phyloP scores from a whole-genome alignment of 1,140 invertebrate genomes.

The Achatina immaculata region DNA sequence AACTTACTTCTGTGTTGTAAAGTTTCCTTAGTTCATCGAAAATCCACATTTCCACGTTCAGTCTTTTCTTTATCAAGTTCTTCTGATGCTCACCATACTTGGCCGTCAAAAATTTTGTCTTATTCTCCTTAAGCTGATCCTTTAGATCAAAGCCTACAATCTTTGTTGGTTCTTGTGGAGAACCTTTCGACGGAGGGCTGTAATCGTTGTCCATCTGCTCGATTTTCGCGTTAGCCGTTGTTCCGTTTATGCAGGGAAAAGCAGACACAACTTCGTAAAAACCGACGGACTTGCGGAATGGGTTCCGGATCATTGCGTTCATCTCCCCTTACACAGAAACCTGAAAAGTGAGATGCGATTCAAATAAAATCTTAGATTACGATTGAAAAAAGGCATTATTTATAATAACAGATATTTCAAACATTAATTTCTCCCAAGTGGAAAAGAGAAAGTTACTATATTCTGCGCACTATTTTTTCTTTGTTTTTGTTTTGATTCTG shows the following conservation, averaged over 20 bases:
- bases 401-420: too few species aligned
- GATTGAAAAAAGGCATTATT: too few species aligned
- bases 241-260: background rate
- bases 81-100: constrained; percentile 98
- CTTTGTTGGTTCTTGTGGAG: constrained; percentile 29
- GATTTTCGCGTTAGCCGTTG: constrained; percentile 16
- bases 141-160: constrained; percentile 61
- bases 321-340: too few species aligned
- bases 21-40: constrained; percentile 93
- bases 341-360: too few species aligned
- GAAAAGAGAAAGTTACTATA: background rate
- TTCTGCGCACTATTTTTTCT: background rate
- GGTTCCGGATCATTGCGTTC: constrained; percentile 45
- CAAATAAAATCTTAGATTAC: too few species aligned
- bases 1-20: constrained; percentile 84
- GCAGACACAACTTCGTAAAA: constrained; percentile 59
- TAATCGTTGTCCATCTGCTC: constrained; percentile 1
- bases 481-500: background rate
- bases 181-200: background rate
- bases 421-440: too few species aligned
- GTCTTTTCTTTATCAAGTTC: constrained; percentile 92
- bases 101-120: constrained; percentile 88
- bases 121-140: constrained; percentile 76
- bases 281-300: constrained; percentile 56
- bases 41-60: constrained; percentile 97